Base-by-base conservation (phyloP, 2,797 vertebrate genomes). In the Neosilurus mollespiculum region DNA sequence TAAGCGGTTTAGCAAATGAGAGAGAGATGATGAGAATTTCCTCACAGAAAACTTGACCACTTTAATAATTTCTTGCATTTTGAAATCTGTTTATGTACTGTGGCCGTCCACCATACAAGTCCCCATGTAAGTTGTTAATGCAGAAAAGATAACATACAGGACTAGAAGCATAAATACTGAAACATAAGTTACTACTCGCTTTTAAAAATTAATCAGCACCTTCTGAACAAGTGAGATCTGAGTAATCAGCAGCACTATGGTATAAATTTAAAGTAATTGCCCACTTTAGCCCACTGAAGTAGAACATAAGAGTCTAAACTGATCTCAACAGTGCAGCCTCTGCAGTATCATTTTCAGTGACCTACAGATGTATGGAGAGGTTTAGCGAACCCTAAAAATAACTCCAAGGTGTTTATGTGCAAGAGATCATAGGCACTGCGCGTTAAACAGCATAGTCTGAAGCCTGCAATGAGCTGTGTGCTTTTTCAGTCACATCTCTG, bases 401-500 rank as follows among this genome's bases (percentile, higher is more conserved):
- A 79, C 37, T 30, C 53, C 2, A 11, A 56, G 53, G 78, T 56
- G 51, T 80, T 84, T 64, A 64, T 79, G 51, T 18, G 62, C 83
- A 49, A 30, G 54, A 59, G 43, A 80, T 76, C 69, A 72, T 20
- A 73, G 54, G 67, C 22, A 7, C 70, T 75, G 69, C n/a, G 71
- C 20, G 43, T 62, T 65, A 54, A 70, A 64, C 61, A 51, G 53
- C 61, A 37, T 70, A 12, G 5, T 37, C 26, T 34, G 58, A 43
- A 62, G 24, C 75, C 78, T 73, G 80, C 26, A 59, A 85, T 83
- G 66, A 81, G 62, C 85, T 26, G 85, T 78, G 30, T 59, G 77
- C 78, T 80, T 88, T 89, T 86, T 73, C 72, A 82, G 86, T 61
- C 78, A 51, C 81, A 71, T 80, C 73, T 76, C 80, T 54, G 8